Evolutionary conservation across 1,140 invertebrate species (phyloP).

Genomic region (Oscheius sp.): DNA sequence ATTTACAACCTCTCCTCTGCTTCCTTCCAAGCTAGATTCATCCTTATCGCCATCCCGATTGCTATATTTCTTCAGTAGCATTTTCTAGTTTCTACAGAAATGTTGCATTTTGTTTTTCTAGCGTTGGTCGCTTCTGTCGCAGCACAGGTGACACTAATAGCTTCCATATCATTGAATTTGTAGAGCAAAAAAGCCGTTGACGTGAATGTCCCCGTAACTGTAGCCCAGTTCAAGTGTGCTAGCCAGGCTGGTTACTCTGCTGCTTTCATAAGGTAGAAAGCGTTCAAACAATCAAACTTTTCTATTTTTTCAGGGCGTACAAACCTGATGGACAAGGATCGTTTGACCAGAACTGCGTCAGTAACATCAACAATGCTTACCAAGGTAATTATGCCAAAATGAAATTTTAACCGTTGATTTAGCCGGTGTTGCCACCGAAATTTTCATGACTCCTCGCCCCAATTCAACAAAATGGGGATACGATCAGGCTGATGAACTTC

Average conservation of each 20-base stretch:
- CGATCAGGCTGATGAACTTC: conserved; percentile 24
- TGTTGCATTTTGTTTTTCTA: no score
- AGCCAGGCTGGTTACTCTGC: neutral
- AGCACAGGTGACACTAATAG: no score
- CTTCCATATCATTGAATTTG: no score
- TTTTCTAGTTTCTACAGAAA: no score
- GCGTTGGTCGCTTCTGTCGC: no score
- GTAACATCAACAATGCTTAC: conserved; percentile 10
- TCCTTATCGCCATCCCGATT: no score
- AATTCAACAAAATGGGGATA: conserved; percentile 23
- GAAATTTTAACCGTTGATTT: conserved; percentile 2
- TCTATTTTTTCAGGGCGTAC: conserved; percentile 12
- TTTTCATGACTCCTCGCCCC: conserved; percentile 20
- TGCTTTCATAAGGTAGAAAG: no score
- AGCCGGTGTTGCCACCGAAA: conserved; percentile 20
- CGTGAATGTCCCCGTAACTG: neutral
- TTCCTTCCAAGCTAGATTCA: no score
- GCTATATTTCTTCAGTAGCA: no score
- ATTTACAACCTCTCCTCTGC: no score
- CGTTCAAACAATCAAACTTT: no score
- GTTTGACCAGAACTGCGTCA: conserved; percentile 13
- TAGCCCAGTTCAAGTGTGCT: conserved; percentile 10
- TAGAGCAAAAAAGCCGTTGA: neutral
- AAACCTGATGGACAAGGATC: conserved; percentile 23
- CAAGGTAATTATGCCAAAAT: conserved; percentile 1